phyloP scores from a whole-genome alignment of 2,113 vertebrate genomes.

The Tyto alba region DNA sequence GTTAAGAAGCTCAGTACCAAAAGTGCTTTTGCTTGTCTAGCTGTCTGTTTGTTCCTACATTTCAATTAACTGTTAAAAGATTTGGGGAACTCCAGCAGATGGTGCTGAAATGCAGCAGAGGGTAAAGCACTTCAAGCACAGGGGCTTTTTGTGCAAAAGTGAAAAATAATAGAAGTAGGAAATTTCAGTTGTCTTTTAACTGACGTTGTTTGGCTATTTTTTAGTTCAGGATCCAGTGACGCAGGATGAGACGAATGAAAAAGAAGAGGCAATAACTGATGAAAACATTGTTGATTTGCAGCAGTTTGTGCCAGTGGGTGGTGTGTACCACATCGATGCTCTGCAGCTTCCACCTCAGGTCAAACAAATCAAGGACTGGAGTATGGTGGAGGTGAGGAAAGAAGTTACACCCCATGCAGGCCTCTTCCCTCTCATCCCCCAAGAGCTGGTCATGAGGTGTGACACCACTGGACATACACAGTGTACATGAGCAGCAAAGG shows the following conservation, averaged over 20 bases:
- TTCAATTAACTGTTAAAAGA: neutral
- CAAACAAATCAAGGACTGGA: constrained; percentile 73
- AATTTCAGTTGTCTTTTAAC: neutral
- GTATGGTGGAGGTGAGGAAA: constrained; percentile 73
- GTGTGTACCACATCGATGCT: constrained; percentile 79
- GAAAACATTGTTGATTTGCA: constrained; percentile 71
- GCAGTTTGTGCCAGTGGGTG: constrained; percentile 78
- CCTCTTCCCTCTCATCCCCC: neutral
- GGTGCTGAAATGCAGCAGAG: neutral
- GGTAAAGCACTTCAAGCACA: fast-evolving
- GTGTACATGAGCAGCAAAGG: neutral
- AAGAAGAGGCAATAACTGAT: neutral
- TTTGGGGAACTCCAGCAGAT: neutral
- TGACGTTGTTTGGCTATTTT: neutral
- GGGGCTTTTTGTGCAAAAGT: neutral
- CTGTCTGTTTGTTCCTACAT: neutral
- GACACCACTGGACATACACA: fast-evolving
- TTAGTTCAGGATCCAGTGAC: constrained; percentile 10
- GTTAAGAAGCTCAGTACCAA: neutral
- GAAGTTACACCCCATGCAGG: no score
- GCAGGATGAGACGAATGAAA: neutral
- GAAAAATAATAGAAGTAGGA: neutral
- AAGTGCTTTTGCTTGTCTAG: neutral
- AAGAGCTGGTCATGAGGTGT: neutral
- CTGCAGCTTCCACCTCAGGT: constrained; percentile 82